These are phyloP conservation scores for Orthonyx spaldingii DNA, from an alignment of 2,113 vertebrate species.

Conservation along the genomic window DNA sequence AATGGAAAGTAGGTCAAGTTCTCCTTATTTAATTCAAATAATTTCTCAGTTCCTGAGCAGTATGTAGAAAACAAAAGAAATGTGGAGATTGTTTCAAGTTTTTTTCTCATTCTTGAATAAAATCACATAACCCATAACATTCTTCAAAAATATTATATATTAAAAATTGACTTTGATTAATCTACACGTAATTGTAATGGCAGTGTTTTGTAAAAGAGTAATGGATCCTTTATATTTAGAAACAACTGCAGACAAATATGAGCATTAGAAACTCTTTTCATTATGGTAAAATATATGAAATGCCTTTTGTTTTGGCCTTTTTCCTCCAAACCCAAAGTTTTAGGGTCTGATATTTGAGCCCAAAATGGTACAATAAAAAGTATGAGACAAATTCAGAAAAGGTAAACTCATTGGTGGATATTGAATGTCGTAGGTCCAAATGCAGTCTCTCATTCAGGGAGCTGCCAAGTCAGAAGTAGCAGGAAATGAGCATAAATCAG, in stretches of 20 bases:
- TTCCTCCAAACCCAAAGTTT: background rate
- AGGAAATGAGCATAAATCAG: background rate
- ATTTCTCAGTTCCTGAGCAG: background rate
- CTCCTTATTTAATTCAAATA: background rate
- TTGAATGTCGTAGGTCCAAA: background rate
- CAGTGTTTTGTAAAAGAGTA: background rate
- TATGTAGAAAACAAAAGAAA: background rate
- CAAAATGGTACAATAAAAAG: background rate
- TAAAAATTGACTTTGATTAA: background rate
- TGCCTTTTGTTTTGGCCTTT: background rate
- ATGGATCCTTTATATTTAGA: background rate
- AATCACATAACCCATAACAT: background rate
- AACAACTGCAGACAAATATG: background rate
- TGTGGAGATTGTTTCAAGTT: background rate
- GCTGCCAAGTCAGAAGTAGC: background rate
- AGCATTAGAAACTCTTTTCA: background rate
- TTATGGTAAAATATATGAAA: background rate
- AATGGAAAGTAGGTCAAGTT: background rate
- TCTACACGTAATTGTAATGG: background rate
- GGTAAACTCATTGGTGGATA: background rate
- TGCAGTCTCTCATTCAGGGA: accelerated
- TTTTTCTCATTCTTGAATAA: background rate
- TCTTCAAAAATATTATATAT: background rate
- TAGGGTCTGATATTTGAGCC: background rate
- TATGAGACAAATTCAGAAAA: background rate